These are phyloP conservation scores for Gymnarchus niloticus DNA, from an alignment of 2,113 vertebrate genomes.

Conservation along the genomic window DNA sequence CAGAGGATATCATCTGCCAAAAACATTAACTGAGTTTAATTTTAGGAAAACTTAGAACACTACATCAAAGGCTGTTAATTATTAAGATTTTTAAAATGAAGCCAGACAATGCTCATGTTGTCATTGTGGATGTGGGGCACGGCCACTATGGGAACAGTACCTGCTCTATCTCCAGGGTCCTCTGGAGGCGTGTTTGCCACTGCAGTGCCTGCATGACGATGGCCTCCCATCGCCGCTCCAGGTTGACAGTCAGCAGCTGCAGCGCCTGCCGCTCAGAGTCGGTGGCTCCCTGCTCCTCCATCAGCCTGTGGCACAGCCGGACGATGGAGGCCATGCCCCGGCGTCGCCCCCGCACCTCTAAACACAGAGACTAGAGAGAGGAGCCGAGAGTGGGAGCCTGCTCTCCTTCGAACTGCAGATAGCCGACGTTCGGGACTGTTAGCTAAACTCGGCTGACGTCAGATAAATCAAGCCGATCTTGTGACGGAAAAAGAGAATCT, in stretches of 20 bases:
- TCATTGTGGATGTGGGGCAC: no score
- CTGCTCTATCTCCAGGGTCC: slow-evolving; percentile 68
- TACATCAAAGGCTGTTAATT: no score
- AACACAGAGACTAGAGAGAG: slow-evolving; percentile 73
- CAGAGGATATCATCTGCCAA: no score
- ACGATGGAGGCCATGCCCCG: slow-evolving; percentile 84
- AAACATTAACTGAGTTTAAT: no score
- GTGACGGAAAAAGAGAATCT: not conserved
- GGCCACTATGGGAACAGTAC: no score
- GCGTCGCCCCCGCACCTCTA: slow-evolving; percentile 79
- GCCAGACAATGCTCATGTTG: no score
- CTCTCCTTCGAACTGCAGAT: not conserved
- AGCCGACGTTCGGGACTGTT: no score
- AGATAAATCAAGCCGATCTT: not conserved
- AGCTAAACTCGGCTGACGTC: no score
- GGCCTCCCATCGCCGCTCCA: slow-evolving; percentile 95
- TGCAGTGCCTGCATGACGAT: slow-evolving; percentile 97
- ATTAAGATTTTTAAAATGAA: no score
- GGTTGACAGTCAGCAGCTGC: slow-evolving; percentile 88
- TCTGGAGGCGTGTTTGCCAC: slow-evolving; percentile 85
- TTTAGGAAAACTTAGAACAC: no score
- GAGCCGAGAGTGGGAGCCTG: not conserved
- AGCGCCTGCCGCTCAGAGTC: slow-evolving; percentile 82
- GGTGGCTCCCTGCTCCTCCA: slow-evolving; percentile 76
- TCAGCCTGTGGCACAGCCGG: slow-evolving; percentile 84